These are phyloP conservation scores for Rhea pennata DNA, from an alignment of 2,113 vertebrate species.

Conservation along the genomic window DNA sequence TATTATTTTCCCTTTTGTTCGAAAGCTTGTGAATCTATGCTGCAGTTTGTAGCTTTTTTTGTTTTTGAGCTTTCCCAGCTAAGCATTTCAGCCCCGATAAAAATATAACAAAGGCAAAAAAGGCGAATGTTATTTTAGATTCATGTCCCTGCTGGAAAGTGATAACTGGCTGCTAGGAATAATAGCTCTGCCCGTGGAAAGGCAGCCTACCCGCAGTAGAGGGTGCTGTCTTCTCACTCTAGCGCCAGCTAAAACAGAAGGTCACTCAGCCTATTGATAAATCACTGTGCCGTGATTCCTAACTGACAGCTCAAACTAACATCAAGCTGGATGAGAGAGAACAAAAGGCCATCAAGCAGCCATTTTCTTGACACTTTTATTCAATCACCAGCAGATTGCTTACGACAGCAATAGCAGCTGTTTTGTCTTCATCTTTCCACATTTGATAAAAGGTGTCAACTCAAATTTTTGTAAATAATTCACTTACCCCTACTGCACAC, in stretches of 20 bases:
- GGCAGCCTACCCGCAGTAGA: constrained; percentile 67
- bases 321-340: constrained; percentile 99
- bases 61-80: background rate
- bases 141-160: background rate
- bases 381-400: constrained; percentile 99
- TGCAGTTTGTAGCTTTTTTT: background rate
- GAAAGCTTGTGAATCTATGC: background rate
- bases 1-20: constrained; percentile 11
- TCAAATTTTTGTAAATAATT: constrained; percentile 99
- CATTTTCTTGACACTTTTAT: constrained; percentile 99
- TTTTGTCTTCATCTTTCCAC: constrained; percentile 99
- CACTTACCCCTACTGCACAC: constrained; percentile 97
- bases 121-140: too few relatives aligned
- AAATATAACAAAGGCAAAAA: background rate
- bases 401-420: constrained; percentile 99
- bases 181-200: background rate
- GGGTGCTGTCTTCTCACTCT: constrained; percentile 83
- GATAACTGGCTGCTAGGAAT: background rate
- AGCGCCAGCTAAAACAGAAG: constrained; percentile 83
- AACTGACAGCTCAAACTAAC: constrained; percentile 99
- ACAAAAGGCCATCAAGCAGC: constrained; percentile 99
- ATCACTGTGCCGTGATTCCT: constrained; percentile 99
- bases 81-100: background rate
- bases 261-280: constrained; percentile 99
- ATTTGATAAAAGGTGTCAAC: constrained; percentile 99